phyloP scores from a whole-genome alignment of 2,113 vertebrate species.

The Promerops cafer region DNA sequence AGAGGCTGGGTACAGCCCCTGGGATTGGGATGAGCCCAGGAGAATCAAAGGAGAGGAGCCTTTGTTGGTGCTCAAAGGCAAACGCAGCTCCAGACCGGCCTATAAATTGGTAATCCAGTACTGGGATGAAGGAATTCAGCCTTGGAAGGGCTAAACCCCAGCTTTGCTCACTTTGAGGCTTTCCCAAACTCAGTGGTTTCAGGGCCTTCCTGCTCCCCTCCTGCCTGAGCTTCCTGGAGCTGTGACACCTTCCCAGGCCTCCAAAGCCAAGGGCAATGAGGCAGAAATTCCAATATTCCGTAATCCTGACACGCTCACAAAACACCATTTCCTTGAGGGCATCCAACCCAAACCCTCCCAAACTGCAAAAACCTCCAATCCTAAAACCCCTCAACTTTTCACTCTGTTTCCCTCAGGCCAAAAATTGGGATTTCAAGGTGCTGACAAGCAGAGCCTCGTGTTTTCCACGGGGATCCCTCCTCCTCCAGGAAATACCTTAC shows the following conservation, averaged over 20 bases:
- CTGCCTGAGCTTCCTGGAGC: not conserved
- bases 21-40: rapidly evolving
- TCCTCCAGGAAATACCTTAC: slow-evolving; percentile 50
- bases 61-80: rapidly evolving
- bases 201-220: not conserved
- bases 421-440: rapidly evolving
- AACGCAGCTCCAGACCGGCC: not conserved
- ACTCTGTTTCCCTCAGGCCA: not conserved
- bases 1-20: rapidly evolving
- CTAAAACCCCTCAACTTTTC: not conserved
- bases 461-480: rapidly evolving
- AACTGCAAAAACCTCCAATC: not conserved
- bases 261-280: not conserved
- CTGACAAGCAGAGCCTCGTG: rapidly evolving
- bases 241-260: not conserved
- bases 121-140: not conserved
- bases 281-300: not conserved
- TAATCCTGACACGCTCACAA: rapidly evolving
- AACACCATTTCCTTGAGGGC: not conserved
- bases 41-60: rapidly evolving
- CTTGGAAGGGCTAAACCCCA: not conserved
- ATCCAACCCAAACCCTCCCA: not conserved
- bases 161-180: not conserved
- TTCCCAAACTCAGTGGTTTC: not conserved
- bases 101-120: rapidly evolving